phyloP scores from a whole-genome alignment of 1,140 invertebrate species.

The Oncopodura yosiiana region DNA sequence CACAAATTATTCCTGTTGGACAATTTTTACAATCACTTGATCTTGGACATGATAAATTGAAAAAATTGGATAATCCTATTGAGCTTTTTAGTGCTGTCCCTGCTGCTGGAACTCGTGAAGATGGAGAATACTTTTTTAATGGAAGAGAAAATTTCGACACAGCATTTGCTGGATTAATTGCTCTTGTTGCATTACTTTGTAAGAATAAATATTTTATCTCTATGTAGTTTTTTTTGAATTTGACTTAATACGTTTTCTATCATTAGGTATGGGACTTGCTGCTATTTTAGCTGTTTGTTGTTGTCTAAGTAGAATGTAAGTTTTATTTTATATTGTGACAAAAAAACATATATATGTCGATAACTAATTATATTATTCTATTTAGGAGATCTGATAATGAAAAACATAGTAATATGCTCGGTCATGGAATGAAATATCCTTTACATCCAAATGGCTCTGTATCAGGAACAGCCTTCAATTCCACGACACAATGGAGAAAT shows the following conservation, averaged over 20 bases:
- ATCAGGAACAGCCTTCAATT: slow-evolving; percentile 25
- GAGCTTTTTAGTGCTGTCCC: slow-evolving; percentile 31
- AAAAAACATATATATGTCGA: neutral
- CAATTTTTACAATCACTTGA: slow-evolving; percentile 74
- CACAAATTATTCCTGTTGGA: slow-evolving; percentile 64
- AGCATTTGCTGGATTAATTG: slow-evolving; percentile 71
- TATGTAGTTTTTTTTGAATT: too few species aligned
- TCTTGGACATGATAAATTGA: slow-evolving; percentile 39
- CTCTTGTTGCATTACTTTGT: slow-evolving; percentile 70
- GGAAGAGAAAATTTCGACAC: slow-evolving; percentile 66
- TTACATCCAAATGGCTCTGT: slow-evolving; percentile 22
- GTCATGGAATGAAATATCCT: slow-evolving; percentile 32
- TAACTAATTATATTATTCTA: neutral
- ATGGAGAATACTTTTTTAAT: slow-evolving; percentile 35
- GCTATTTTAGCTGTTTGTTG: slow-evolving; percentile 80
- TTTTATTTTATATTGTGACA: neutral
- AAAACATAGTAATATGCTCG: slow-evolving; percentile 20
- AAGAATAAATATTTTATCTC: too few species aligned
- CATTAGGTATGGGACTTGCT: slow-evolving; percentile 74
- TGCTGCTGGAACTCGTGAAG: slow-evolving; percentile 18
- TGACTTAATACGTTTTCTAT: too few species aligned
- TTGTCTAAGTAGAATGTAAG: slow-evolving; percentile 52
- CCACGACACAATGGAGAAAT: slow-evolving; percentile 38
- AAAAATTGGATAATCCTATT: slow-evolving; percentile 18
- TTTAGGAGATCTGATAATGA: slow-evolving; percentile 24